Percentiles rank a stretch among this genome's conserved stretches.
phyloP scores from a whole-genome alignment of 2,888 invertebrate species.

The Dryococelus australis region DNA sequence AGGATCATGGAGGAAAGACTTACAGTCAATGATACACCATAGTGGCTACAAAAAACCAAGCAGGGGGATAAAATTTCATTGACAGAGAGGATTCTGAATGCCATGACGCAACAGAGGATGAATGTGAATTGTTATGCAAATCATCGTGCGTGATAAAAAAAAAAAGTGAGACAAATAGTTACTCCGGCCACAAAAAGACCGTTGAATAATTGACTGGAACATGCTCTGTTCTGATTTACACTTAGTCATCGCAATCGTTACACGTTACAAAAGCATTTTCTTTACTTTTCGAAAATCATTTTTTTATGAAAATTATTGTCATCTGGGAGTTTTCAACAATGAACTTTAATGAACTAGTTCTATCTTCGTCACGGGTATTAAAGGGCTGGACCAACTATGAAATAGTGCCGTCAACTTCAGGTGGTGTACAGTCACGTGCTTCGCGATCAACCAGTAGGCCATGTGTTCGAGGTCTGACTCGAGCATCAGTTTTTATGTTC shows the following conservation, averaged over 20 bases:
- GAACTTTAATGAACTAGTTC: too few relatives aligned
- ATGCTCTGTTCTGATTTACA: neutral
- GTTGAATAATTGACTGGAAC: neutral
- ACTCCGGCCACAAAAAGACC: neutral
- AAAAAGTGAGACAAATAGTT: neutral
- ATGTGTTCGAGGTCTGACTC: too few relatives aligned
- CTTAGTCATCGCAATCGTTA: conserved; percentile 7
- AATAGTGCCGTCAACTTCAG: too few relatives aligned
- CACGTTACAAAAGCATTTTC: neutral
- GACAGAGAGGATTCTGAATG: neutral
- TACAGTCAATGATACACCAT: neutral
- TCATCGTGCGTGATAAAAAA: neutral
- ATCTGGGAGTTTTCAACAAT: too few relatives aligned
- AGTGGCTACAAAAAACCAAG: neutral
- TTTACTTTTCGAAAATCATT: too few relatives aligned
- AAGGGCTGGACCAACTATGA: too few relatives aligned
- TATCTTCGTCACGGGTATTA: too few relatives aligned
- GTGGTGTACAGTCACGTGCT: too few relatives aligned
- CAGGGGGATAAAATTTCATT: neutral
- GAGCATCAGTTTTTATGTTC: too few relatives aligned
- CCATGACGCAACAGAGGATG: neutral
- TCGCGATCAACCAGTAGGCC: too few relatives aligned
- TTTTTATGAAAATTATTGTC: too few relatives aligned
- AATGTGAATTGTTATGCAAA: neutral
- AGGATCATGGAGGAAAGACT: neutral